Evolutionary conservation across 1,140 invertebrate species (phyloP).

Genomic region (Coenobita brevimanus): DNA sequence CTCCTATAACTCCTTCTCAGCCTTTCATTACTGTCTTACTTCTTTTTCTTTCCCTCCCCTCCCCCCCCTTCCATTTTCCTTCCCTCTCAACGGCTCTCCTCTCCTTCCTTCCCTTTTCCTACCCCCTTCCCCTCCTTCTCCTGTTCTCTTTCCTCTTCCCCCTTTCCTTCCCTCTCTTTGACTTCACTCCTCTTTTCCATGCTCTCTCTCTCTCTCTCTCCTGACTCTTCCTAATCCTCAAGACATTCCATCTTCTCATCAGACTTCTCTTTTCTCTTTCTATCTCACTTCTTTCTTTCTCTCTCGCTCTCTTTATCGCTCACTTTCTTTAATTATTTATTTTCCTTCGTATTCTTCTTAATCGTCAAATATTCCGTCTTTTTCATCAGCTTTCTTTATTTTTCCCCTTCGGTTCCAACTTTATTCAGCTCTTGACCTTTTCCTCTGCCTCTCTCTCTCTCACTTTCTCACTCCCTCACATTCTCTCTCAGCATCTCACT

Average conservation of each 20-base stretch:
- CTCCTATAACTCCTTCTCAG: background rate
- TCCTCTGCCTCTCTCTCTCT: too few relatives aligned
- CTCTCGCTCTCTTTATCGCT: background rate
- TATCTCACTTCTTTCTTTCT: background rate
- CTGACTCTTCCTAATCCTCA: background rate
- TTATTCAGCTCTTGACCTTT: too few relatives aligned
- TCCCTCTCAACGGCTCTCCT: background rate
- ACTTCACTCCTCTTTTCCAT: background rate
- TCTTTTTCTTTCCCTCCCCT: constrained; percentile 1
- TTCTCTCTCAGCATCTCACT: too few relatives aligned
- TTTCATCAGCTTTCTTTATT: too few relatives aligned
- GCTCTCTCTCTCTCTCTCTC: background rate
- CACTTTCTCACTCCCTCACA: too few relatives aligned
- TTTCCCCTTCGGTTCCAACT: too few relatives aligned
- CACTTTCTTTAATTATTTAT: too few relatives aligned
- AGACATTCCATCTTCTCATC: background rate
- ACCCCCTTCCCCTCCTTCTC: background rate
- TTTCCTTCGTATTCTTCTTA: too few relatives aligned
- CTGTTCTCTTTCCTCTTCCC: background rate
- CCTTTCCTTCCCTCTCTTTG: background rate
- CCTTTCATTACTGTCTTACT: background rate
- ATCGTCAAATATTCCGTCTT: too few relatives aligned
- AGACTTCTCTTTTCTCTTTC: background rate
- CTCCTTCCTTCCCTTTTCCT: background rate
- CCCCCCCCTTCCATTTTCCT: background rate